Base-by-base conservation (phyloP, 2,113 vertebrate species). In the Anhinga rufa region DNA sequence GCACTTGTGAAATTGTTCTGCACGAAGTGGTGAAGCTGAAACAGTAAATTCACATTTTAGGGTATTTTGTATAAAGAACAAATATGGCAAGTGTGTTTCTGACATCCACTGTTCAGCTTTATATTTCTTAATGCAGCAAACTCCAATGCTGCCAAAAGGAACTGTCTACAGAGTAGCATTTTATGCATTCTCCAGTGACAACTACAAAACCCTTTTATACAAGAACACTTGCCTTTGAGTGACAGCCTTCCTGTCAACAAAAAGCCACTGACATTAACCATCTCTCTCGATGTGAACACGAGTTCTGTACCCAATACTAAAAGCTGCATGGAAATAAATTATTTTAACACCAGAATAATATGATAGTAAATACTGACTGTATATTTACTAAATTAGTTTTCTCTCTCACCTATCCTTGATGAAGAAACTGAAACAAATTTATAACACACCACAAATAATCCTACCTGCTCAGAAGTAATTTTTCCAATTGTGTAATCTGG, bases 401-500 rank as follows among this genome's bases (percentile, higher is more conserved):
- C 17, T 85, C 32, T 84, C 29, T 28, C 34, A 75, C n/a, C 74
- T 62, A 21, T 42, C 42, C 26, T 83, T 25, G 21, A 57, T 36
- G 79, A 58, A 84, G 60, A 91, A 86, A 38, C 34, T 36, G 66
- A 68, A 78, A 44, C 14, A 96, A 31, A 25, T 64, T 20, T 40
- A 4, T 14, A 28, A 54, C 28, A 44, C 48, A 83, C 92, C 40
- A 52, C 26, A 64, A 88, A 93, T 31, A 84, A 44, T n/a, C 95
- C 90, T 97, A 99, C 99, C 98, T 99, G 98, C 21, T 99, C 99
- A 57, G 99, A 77, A 51, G 98, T 98, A 88, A 99, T 97, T 85
- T 99, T 98, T 92, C 98, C 99, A 82, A 99, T 84, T 98, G 97
- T 98, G 94, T 99, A 99, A 84, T 99, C 98, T 62, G 99, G 99